Evolutionary conservation across 2,888 invertebrate species (phyloP), one percentile per base, ranked within the genome.

Genomic region (Sphaerophoria taeniata): DNA sequence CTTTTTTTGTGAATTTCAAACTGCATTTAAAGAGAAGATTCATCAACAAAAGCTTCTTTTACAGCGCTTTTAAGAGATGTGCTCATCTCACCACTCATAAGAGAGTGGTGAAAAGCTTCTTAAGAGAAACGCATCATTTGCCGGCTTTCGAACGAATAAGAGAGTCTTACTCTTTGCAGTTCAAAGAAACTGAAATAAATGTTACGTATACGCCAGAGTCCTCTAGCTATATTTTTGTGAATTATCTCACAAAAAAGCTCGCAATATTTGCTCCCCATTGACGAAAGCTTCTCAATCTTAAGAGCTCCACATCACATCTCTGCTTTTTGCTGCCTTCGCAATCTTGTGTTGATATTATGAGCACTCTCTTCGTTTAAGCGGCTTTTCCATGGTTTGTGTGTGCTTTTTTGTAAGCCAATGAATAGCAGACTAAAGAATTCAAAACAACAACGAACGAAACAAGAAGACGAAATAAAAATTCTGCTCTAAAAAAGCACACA

Each of bases 141-240:
- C 76, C 76, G 81, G 81, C 65, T 61, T 39, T 56, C 6, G 11
- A 0, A 31, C n/a, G 5, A 47, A n/a, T 5, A 53, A 65, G 47
- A 61, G 7, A 51, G 14, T 5, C 2, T 55, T 58, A 34, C 49
- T 67, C 43, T 78, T 75, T 65, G 47, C 47, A 74, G 69, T 65
- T n/a, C 49, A 49, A 3, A 39, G 7, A 65, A n/a, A 79, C 67
- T 71, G 60, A 65, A 61, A 55, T 7, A 9, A 33, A 73, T 14
- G 49, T 83, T 45, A 47, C 53, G 58, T 79, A 75, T 75, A 72
- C 79, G 75, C 43, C 79, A 84, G 84, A 79, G 84, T 45, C 84
- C 55, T 84, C 84, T 80, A 53, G 43, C 67, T 76, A 61, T 60
- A 43, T 16, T 6, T 6, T 6, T 0, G 4, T 36, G 74, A 79